These are phyloP conservation scores for Mizuhopecten yessoensis DNA, from an alignment of 1,140 invertebrate species.

Conservation along the genomic window DNA sequence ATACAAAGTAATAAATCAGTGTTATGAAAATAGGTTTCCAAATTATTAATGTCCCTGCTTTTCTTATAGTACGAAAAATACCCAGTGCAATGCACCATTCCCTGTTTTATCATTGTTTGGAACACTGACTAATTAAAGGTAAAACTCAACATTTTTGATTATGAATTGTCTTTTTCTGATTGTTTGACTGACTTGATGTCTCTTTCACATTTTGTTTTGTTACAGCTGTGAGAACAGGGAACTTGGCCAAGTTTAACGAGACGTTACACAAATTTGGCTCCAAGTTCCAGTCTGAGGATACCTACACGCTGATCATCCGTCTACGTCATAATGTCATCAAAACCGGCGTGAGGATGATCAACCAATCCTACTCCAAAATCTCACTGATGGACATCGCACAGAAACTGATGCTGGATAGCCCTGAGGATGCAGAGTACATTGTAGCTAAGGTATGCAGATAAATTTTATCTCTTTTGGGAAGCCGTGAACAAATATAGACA, in stretches of 20 bases:
- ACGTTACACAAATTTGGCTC: constrained; percentile 90
- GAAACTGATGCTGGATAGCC: constrained; percentile 96
- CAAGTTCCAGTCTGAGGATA: constrained; percentile 90
- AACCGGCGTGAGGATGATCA: constrained; percentile 98
- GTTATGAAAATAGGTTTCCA: too few species aligned
- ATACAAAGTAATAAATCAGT: too few species aligned
- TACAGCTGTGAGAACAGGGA: constrained; percentile 95
- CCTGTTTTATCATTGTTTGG: too few species aligned
- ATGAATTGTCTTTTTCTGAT: too few species aligned
- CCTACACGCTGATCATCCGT: constrained; percentile 95
- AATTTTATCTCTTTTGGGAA: too few species aligned
- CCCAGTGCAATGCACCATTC: too few species aligned
- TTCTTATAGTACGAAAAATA: too few species aligned
- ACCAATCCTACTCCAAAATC: constrained; percentile 97
- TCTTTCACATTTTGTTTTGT: constrained; percentile 52
- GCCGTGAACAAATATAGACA: too few species aligned
- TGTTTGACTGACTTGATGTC: not conserved
- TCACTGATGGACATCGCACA: constrained; percentile 96
- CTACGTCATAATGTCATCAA: constrained; percentile 99
- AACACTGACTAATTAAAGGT: too few species aligned
- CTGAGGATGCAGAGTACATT: constrained; percentile 99
- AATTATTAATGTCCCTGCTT: too few species aligned
- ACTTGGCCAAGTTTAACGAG: constrained; percentile 96
- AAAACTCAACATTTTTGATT: too few species aligned
- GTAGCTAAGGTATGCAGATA: constrained; percentile 91